Evolutionary conservation across 2,797 vertebrate genomes (phyloP).

Genomic region (Cebuella pygmaea): DNA sequence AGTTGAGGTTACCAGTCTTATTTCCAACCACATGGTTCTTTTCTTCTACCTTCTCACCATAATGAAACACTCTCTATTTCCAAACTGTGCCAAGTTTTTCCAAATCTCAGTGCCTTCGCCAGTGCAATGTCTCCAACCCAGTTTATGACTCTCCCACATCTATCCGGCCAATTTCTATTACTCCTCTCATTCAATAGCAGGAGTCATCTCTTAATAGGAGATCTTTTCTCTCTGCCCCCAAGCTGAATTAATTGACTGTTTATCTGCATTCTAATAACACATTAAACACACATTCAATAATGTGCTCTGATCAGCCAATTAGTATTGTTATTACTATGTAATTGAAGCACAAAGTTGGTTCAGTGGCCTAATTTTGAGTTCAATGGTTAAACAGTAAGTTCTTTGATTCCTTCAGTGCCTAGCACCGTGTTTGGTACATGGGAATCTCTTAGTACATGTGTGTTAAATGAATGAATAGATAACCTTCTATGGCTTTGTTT

Average conservation of each 20-base stretch:
- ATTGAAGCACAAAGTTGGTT: constrained; percentile 3
- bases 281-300: background rate
- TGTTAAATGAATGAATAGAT: background rate
- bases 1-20: background rate
- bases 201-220: background rate
- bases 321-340: background rate
- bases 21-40: background rate
- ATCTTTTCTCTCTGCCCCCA: background rate
- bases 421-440: background rate
- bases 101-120: background rate
- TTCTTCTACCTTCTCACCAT: background rate
- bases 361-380: background rate
- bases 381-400: background rate
- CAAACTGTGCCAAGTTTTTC: constrained; percentile 31
- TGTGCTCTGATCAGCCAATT: background rate
- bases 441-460: background rate
- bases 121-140: constrained; percentile 25
- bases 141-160: background rate
- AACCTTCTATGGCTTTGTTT: background rate
- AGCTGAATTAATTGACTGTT: background rate
- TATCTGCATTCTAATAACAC: constrained; percentile 10
- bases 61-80: constrained; percentile 25
- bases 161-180: background rate
- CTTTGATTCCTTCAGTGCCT: background rate
- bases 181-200: background rate